These are phyloP conservation scores for Enteromius thamalakanensis DNA, from an alignment of 2,797 vertebrate genomes.

Conservation along the genomic window DNA sequence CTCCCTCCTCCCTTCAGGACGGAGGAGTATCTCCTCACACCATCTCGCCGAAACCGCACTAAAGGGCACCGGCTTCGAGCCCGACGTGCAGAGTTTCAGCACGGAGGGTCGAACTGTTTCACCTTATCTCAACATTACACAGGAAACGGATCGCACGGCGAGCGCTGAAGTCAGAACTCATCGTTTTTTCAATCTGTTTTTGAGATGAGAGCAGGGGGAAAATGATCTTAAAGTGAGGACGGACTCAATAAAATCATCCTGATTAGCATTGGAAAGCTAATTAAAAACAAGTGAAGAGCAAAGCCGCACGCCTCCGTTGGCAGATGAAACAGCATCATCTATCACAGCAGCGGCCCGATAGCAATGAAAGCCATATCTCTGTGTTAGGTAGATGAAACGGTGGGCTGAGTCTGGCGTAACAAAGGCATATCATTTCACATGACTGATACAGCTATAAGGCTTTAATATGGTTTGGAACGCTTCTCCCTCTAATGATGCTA, in stretches of 20 bases:
- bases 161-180: neutral
- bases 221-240: neutral
- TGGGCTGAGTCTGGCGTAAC: conserved; percentile 43
- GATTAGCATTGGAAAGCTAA: conserved; percentile 41
- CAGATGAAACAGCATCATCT: conserved; percentile 36
- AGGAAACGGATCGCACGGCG: conserved; percentile 5
- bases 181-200: neutral
- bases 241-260: conserved; percentile 11
- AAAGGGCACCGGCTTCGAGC: conserved; percentile 6
- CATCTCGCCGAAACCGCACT: neutral
- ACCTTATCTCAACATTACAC: conserved; percentile 35
- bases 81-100: conserved; percentile 1
- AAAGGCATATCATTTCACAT: conserved; percentile 53
- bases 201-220: neutral
- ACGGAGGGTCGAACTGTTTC: conserved; percentile 31
- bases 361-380: conserved; percentile 49
- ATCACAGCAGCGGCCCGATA: conserved; percentile 27
- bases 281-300: conserved; percentile 36
- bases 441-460: conserved; percentile 40
- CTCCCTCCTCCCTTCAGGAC: conserved; percentile 25
- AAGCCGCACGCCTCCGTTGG: conserved; percentile 14
- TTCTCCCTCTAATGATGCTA: conserved; percentile 47
- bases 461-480: conserved; percentile 52
- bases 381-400: conserved; percentile 46
- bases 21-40: conserved; percentile 39